A percentile compares a stretch with the other conserved stretches of the same genome.
Evolutionary conservation across 2,797 vertebrate species (phyloP).

Genomic region (Oryzias sinensis): DNA sequence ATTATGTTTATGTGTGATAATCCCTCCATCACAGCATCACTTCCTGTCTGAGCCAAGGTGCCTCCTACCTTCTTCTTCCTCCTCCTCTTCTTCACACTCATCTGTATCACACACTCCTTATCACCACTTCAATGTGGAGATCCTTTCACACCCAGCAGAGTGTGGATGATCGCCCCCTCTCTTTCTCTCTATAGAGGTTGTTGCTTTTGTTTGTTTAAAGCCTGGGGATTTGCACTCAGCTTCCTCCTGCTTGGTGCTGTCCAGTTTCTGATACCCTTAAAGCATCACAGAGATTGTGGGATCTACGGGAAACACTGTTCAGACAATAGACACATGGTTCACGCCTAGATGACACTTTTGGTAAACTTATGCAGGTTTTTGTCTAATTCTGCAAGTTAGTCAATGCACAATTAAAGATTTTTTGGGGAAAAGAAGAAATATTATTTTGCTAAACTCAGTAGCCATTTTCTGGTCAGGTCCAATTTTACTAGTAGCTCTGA

Average conservation of each 20-base stretch:
- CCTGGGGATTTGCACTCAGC: constrained; percentile 4
- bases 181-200: constrained; percentile 14
- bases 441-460: no score
- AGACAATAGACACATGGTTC: no score
- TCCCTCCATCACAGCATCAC: constrained; percentile 6
- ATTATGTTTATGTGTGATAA: constrained; percentile 13
- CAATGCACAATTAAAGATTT: no score
- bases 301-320: no score
- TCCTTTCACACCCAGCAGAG: constrained; percentile 23
- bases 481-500: no score
- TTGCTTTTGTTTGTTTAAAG: constrained; percentile 13
- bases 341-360: no score
- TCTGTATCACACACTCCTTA: constrained; percentile 47
- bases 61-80: constrained; percentile 2
- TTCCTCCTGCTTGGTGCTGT: background rate
- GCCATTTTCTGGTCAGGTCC: no score
- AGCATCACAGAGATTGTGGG: background rate
- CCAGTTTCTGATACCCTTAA: background rate
- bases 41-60: constrained; percentile 45
- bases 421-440: no score
- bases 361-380: no score
- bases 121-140: constrained; percentile 48
- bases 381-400: no score
- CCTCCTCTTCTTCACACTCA: constrained; percentile 25
- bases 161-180: background rate